Evolutionary conservation across 2,888 invertebrate genomes (phyloP).

Genomic region (Diplolepis rosae): DNA sequence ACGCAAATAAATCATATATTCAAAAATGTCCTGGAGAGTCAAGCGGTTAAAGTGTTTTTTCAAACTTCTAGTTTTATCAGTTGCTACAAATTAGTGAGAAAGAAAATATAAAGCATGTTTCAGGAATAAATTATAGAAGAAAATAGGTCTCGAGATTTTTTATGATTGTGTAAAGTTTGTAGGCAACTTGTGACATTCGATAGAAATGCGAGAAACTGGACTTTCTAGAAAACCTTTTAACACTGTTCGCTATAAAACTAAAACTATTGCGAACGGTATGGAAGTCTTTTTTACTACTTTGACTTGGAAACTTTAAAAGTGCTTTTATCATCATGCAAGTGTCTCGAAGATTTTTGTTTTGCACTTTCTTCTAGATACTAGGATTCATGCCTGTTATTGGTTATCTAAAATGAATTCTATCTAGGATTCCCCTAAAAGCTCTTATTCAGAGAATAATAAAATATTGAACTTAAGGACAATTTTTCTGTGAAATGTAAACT

Average conservation of each 20-base stretch:
- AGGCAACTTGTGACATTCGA: conserved; percentile 36
- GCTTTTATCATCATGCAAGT: conserved; percentile 32
- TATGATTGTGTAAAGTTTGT: conserved; percentile 15
- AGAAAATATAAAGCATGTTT: too few species aligned
- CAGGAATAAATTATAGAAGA: neutral
- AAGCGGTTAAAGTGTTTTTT: too few species aligned
- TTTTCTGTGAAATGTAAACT: neutral
- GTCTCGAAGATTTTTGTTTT: conserved; percentile 3
- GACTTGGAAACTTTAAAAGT: conserved; percentile 34
- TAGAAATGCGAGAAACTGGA: conserved; percentile 45
- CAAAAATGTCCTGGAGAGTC: too few species aligned
- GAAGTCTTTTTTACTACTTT: conserved; percentile 34
- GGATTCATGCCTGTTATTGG: neutral
- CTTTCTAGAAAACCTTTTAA: conserved; percentile 49
- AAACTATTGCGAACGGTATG: conserved; percentile 50
- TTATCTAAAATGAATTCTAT: neutral
- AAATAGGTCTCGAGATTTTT: conserved; percentile 1
- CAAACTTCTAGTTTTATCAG: too few species aligned
- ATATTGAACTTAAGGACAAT: too few species aligned
- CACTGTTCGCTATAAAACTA: conserved; percentile 52
- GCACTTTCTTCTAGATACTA: neutral
- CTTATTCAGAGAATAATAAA: neutral
- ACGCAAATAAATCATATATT: too few species aligned
- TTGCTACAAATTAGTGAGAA: too few species aligned
- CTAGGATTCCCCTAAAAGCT: neutral